These are phyloP conservation scores for Fabriciana adippe DNA, from an alignment of 2,888 invertebrate species.

Conservation along the genomic window DNA sequence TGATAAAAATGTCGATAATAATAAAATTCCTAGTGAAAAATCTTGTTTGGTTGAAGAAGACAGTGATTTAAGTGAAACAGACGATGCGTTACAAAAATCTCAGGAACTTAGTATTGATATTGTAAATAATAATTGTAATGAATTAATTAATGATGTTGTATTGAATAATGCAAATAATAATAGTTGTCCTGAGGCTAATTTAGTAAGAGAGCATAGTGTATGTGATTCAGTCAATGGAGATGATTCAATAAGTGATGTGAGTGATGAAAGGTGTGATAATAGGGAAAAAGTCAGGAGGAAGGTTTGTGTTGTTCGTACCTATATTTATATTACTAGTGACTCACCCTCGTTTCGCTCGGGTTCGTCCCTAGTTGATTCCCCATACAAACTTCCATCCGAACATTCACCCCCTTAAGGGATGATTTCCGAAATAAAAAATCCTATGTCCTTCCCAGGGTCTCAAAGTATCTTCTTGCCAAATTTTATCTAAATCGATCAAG, in stretches of 20 bases:
- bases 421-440: too few relatives aligned
- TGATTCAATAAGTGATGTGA: conserved; percentile 14
- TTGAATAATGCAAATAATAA: conserved; percentile 6
- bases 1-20: conserved; percentile 30
- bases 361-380: too few relatives aligned
- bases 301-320: background rate
- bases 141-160: background rate
- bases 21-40: conserved; percentile 21
- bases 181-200: background rate
- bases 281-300: background rate
- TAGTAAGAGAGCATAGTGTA: background rate
- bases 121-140: background rate
- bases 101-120: background rate
- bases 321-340: too few relatives aligned
- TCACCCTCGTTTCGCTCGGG: too few relatives aligned
- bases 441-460: too few relatives aligned
- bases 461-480: too few relatives aligned
- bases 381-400: too few relatives aligned
- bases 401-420: too few relatives aligned
- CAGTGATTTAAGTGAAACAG: conserved; percentile 4
- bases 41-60: conserved; percentile 1
- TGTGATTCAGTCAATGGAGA: conserved; percentile 16
- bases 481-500: too few relatives aligned
- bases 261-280: conserved; percentile 4
- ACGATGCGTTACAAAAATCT: background rate